Base-by-base conservation (phyloP, 2,888 invertebrate genomes). In the Kryphioiulus occultus region DNA sequence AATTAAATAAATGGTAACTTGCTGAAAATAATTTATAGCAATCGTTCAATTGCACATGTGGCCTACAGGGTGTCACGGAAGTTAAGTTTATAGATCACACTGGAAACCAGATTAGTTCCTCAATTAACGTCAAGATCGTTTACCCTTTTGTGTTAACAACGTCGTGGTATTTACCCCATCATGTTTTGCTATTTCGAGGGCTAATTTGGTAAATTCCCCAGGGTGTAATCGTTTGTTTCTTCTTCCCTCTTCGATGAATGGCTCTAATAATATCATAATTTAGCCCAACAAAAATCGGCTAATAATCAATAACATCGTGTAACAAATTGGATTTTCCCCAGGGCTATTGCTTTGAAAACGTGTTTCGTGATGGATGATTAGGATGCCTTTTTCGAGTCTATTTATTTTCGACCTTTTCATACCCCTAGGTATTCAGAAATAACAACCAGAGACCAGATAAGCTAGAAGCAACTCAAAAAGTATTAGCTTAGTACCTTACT, bases 391-490 rank as follows among this genome's bases (percentile, higher is more conserved):
- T 19, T 59, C n/a, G 59, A 59, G 59, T 59, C 59, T 59, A 59
- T 59, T 59, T 59, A 59, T 59, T 59, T 7, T 53, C 59, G 59
- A 59, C 59, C 59, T 59, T 59, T 59, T 59, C 59, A n/a, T 59
- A 59, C 59, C 59, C 59, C 59, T 59, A 22, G 59, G 59, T 59
- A 59, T 59, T 59, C 59, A 59, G 59, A 59, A 59, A 59, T 59
- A 59, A 59, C 22, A 59, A 59, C 59, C 22, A 15, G 42, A 59
- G 22, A 59, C n/a, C n/a, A 59, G 59, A 59, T n/a, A 59, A 59
- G 59, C n/a, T n/a, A 19, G 59, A 59, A 59, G 59, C 3, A 59
- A 59, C 59, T 59, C 59, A n/a, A 59, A 59, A 19, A n/a, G 22
- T n/a, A 59, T 22, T 1, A 59, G 59, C 5, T 59, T 53, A 19